A percentile compares a stretch with the other conserved stretches of the same genome.
Evolutionary conservation across 2,888 invertebrate genomes (phyloP).

Genomic region (Lithophane ornitopus): DNA sequence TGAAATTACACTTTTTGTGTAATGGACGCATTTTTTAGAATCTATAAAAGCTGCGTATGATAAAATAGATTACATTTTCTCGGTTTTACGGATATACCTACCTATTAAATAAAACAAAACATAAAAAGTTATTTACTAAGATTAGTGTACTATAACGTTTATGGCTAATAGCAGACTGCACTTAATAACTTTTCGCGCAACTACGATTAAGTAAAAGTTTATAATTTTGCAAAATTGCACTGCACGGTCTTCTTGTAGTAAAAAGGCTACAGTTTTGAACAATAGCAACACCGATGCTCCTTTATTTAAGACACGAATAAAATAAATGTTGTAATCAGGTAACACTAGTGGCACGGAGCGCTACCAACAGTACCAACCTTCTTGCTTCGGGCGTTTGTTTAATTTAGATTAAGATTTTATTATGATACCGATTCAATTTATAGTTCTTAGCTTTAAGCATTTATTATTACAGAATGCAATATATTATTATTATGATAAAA

Average conservation of each 20-base stretch:
- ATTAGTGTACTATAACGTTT: neutral
- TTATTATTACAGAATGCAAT: neutral
- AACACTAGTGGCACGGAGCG: conserved; percentile 25
- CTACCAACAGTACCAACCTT: conserved; percentile 13
- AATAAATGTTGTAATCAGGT: conserved; percentile 16
- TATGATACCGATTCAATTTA: conserved; percentile 32
- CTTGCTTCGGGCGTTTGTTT: conserved; percentile 46
- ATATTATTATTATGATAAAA: conserved; percentile 2
- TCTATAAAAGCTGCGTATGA: conserved; percentile 32
- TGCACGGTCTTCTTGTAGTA: neutral
- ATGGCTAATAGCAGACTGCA: neutral
- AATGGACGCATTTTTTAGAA: conserved; percentile 45
- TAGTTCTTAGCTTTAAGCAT: conserved; percentile 20
- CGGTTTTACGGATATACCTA: neutral
- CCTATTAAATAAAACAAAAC: conserved; percentile 2
- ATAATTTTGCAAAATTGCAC: neutral
- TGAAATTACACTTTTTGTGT: conserved; percentile 64
- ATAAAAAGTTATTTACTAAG: neutral
- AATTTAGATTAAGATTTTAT: conserved; percentile 48
- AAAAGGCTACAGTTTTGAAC: neutral
- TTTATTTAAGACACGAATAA: neutral
- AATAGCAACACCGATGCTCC: conserved; percentile 11
- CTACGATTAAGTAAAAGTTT: neutral
- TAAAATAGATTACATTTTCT: conserved; percentile 42
- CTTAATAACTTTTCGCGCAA: neutral